Evolutionary conservation across 2,797 vertebrate species (phyloP).

Genomic region (Hipposideros larvatus): DNA sequence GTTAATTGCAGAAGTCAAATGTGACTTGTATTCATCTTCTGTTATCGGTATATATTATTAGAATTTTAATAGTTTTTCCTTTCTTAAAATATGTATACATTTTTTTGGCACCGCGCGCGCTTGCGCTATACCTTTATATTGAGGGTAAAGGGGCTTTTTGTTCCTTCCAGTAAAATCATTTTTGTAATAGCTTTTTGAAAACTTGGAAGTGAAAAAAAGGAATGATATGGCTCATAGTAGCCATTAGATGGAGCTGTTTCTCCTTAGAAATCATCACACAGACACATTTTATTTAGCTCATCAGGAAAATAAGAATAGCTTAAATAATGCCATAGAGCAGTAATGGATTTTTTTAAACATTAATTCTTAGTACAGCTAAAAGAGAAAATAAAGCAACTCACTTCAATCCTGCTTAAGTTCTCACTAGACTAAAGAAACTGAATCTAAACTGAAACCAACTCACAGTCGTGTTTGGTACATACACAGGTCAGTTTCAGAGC

Average conservation of each 20-base stretch:
- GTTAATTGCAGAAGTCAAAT: no score
- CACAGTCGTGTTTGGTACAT: not conserved
- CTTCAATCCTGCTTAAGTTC: conserved; percentile 30
- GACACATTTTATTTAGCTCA: not conserved
- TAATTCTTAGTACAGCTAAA: conserved; percentile 1
- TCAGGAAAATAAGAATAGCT: conserved; percentile 48
- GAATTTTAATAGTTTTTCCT: no score
- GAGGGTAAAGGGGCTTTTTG: not conserved
- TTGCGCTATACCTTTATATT: not conserved
- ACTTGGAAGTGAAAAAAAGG: not conserved
- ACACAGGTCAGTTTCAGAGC: not conserved
- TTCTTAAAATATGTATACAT: no score
- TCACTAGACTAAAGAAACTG: conserved; percentile 19
- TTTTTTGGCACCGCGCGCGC: no score
- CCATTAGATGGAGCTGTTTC: conserved; percentile 89
- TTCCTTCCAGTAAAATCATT: not conserved
- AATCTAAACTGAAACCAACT: conserved; percentile 1
- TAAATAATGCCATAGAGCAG: conserved; percentile 51
- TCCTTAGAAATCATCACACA: conserved; percentile 72
- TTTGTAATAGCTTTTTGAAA: conserved; percentile 23
- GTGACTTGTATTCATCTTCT: no score
- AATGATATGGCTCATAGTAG: conserved; percentile 38
- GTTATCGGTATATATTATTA: no score
- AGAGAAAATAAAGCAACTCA: conserved; percentile 22
- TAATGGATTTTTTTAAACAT: conserved; percentile 34